Evolutionary conservation across 1,140 invertebrate species (phyloP).

Genomic region (Nautilus pompilius): DNA sequence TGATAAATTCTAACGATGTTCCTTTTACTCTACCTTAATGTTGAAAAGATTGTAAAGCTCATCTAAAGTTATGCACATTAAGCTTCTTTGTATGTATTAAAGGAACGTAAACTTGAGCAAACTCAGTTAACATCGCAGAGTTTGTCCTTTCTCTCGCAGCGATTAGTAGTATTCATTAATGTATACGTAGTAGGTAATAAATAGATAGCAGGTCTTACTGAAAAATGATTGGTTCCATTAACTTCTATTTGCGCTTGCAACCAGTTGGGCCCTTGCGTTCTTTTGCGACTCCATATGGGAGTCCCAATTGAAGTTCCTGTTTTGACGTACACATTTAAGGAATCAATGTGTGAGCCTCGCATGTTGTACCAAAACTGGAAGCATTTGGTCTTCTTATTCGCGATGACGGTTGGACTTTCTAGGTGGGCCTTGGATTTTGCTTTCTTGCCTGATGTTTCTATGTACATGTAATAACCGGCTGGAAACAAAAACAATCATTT

Average conservation of each 20-base stretch:
- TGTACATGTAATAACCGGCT: slow-evolving; percentile 72
- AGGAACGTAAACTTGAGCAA: too few species aligned
- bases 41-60: not conserved
- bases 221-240: too few species aligned
- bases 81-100: too few species aligned
- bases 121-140: too few species aligned
- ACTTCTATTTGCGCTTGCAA: slow-evolving; percentile 18
- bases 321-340: slow-evolving; percentile 42
- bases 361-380: slow-evolving; percentile 41
- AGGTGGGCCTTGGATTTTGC: slow-evolving; percentile 70
- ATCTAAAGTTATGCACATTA: too few species aligned
- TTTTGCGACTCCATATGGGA: slow-evolving; percentile 34
- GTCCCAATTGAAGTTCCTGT: slow-evolving; percentile 13
- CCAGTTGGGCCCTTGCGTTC: slow-evolving; percentile 43
- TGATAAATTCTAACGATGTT: not conserved
- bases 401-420: slow-evolving; percentile 55
- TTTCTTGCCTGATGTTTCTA: slow-evolving; percentile 61
- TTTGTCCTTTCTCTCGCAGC: too few species aligned
- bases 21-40: not conserved
- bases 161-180: too few species aligned
- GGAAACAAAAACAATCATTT: slow-evolving; percentile 2
- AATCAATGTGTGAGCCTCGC: slow-evolving; percentile 35
- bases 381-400: slow-evolving; percentile 52
- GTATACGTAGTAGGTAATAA: too few species aligned
- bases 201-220: too few species aligned